phyloP scores from a whole-genome alignment of 2,113 vertebrate species.

The Albula glossodonta region DNA sequence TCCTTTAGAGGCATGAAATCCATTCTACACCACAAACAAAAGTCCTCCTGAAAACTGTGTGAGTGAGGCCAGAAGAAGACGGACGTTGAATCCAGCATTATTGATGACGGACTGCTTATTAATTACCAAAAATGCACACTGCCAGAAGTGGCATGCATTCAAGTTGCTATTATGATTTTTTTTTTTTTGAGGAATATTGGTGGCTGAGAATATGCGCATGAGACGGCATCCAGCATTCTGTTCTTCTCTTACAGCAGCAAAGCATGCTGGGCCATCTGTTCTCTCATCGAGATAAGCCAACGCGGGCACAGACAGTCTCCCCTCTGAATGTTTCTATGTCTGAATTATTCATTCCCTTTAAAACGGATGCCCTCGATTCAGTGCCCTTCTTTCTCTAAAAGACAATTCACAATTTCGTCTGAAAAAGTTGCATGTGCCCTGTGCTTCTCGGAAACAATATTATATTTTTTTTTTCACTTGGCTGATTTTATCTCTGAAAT shows the following conservation, averaged over 20 bases:
- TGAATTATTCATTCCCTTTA: slow-evolving; percentile 3
- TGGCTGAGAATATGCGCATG: background rate
- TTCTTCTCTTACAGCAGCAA: slow-evolving; percentile 8
- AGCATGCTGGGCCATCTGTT: slow-evolving; percentile 18
- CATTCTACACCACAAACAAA: too few species aligned
- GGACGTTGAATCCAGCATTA: too few species aligned
- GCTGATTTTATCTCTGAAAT: background rate
- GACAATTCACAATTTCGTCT: background rate
- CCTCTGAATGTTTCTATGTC: background rate
- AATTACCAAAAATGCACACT: too few species aligned
- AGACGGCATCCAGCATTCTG: background rate
- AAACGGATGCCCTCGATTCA: background rate
- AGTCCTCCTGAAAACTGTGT: too few species aligned
- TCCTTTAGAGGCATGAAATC: too few species aligned
- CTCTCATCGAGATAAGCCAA: background rate
- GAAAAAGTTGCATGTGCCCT: background rate
- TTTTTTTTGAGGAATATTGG: background rate
- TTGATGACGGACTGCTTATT: too few species aligned
- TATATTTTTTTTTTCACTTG: background rate
- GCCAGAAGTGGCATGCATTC: too few species aligned
- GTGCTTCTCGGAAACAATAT: background rate
- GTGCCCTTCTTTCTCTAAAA: background rate
- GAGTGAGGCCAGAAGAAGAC: too few species aligned
- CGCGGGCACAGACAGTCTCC: background rate
- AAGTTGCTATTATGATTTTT: background rate